Base-by-base conservation (phyloP, 2,113 vertebrate species). In the Grantiella picta region DNA sequence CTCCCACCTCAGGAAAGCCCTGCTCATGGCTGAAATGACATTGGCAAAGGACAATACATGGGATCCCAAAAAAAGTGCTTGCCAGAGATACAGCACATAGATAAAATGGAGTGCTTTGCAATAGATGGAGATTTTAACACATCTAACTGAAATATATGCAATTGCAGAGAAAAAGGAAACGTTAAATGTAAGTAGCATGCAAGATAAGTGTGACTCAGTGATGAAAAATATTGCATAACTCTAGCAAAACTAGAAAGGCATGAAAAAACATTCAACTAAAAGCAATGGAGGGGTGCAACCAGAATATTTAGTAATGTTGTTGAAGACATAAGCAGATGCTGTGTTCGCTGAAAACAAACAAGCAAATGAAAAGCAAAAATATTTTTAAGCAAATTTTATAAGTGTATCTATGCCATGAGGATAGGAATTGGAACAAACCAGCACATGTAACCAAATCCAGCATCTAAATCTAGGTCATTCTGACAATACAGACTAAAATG, bases 1-100 rank as follows among this genome's bases (percentile, higher is more conserved):
- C 56, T 73, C 65, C 64, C 17, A 10, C 79, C 79, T 90, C 90
- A 86, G 85, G 60, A 96, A 96, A 94, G 75, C 38, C 76, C 75
- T 35, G 36, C 54, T 90, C 23, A 1, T 15, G 27, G 49, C 82
- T 53, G 20, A 47, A 86, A 54, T 60, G 3, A 33, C 31, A 25
- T 0, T 27, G n/a, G 17, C 0, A 0, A 82, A 63, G 47, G n/a
- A 56, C 49, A 38, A 28, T 3, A 0, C 15, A 2, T 3, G 11
- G 65, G 28, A 86, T 71, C 44, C 44, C 69, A 42, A 49, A 65
- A 82, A 71, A 0, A 52, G 22, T 12, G 50, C 44, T 61, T 79
- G 47, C 33, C 73, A 61, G 25, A 72, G 22, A 15, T 9, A 23
- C 3, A 16, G 36, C 29, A 73, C 19, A 13, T 3, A 38, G 66